These are phyloP conservation scores for Pitangus sulphuratus DNA, from an alignment of 2,797 vertebrate genomes.

Conservation along the genomic window DNA sequence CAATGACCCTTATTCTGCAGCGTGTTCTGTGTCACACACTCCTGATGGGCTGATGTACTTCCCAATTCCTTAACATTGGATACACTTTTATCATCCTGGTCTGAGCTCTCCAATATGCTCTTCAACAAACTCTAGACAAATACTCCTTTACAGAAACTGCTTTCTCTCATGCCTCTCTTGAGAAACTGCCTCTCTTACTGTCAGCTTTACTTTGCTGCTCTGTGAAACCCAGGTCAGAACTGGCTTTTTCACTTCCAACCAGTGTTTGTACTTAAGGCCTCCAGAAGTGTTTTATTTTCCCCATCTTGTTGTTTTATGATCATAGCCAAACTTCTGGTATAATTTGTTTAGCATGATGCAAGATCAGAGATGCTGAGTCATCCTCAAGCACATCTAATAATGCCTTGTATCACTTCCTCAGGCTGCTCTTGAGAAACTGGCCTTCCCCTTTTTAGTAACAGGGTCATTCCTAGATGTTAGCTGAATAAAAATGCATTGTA, in stretches of 20 bases:
- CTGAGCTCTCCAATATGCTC: background rate
- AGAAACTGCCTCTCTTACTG: background rate
- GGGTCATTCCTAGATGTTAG: background rate
- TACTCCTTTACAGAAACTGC: background rate
- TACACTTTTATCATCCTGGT: background rate
- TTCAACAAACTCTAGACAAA: background rate
- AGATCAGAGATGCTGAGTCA: background rate
- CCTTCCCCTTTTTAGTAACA: background rate
- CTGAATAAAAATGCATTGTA: background rate
- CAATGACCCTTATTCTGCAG: background rate
- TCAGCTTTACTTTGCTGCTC: background rate
- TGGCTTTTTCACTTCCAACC: background rate
- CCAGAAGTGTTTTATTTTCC: background rate
- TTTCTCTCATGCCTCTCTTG: background rate
- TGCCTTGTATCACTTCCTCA: constrained; percentile 38
- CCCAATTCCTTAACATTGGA: background rate
- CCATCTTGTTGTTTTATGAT: background rate
- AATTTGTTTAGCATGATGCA: background rate
- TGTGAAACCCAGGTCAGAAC: background rate
- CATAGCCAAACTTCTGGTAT: background rate
- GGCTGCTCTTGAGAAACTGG: background rate
- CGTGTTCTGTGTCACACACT: background rate
- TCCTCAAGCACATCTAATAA: background rate
- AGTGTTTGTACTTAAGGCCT: background rate
- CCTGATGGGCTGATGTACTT: background rate